Base-by-base conservation (phyloP, 2,113 vertebrate genomes). In the Orientallactaga bullata region DNA sequence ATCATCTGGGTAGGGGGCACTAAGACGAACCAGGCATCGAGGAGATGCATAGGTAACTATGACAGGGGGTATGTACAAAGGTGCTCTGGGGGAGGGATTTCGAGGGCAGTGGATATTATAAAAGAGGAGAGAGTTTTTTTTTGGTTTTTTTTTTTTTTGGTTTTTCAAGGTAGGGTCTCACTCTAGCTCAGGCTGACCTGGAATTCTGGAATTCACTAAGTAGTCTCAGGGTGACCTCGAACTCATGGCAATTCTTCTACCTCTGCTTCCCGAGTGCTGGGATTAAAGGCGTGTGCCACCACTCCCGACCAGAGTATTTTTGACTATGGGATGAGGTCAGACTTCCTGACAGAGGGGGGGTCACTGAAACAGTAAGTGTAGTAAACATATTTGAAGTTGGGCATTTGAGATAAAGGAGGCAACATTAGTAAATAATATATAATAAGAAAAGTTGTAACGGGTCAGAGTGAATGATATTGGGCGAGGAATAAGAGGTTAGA, bases 401-500 rank as follows among this genome's bases (percentile, higher is more conserved):
- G 1, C 15, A 82, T 90, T 93, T 96, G 78, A 85, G 55, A 65
- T 18, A 30, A 80, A 81, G 47, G 5, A 83, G 42, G 12, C 68
- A 66, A n/a, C 60, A 79, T n/a, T 69, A 65, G 24, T 68, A 20
- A 73, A 58, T 55, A 73, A 72, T 9, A n/a, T 28, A 84, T 16
- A 94, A 5, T 35, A 72, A 82, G 74, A 58, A 58, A 61, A 39
- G 63, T 72, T 80, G 12, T 7, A 35, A 77, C 12, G 47, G 69
- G 77, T 1, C 63, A 17, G 24, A 47, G 74, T 32, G 17, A 88
- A 24, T 18, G 65, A 11, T 61, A 55, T 83, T 78, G n/a, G 30
- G 85, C 95, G 5, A 84, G 61, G 82, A 89, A 94, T 39, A 71
- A 30, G 69, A 61, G 37, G 37, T 58, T 61, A 63, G 13, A 85